These are phyloP conservation scores for Diploptera punctata DNA, from an alignment of 2,888 invertebrate genomes.

Conservation along the genomic window DNA sequence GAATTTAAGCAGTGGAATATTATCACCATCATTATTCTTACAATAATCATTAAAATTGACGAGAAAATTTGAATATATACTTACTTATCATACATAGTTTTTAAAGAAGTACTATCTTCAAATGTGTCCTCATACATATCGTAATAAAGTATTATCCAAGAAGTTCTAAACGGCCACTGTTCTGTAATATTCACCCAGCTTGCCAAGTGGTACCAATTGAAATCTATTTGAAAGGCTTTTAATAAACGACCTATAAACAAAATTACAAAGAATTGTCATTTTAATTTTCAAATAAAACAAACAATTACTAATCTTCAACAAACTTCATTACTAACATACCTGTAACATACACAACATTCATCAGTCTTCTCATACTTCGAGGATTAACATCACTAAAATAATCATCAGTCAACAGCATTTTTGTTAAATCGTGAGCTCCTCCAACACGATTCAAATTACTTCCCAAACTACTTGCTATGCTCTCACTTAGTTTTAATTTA, in stretches of 20 bases:
- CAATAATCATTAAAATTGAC: too few relatives aligned
- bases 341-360: slow-evolving; percentile 97
- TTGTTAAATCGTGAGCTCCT: slow-evolving; percentile 76
- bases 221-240: slow-evolving; percentile 98
- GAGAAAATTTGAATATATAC: too few relatives aligned
- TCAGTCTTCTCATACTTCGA: slow-evolving; percentile 91
- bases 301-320: too few relatives aligned
- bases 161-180: slow-evolving; percentile 98
- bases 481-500: slow-evolving; percentile 83
- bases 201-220: slow-evolving; percentile 97
- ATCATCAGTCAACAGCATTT: slow-evolving; percentile 93
- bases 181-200: slow-evolving; percentile 99
- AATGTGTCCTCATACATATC: slow-evolving; percentile 87
- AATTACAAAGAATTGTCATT: too few relatives aligned
- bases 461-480: slow-evolving; percentile 89
- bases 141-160: slow-evolving; percentile 96
- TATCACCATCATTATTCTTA: too few relatives aligned
- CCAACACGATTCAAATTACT: slow-evolving; percentile 82
- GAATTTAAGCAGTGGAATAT: too few relatives aligned
- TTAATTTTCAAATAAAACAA: too few relatives aligned
- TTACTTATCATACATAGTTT: slow-evolving; percentile 93
- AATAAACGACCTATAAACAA: slow-evolving; percentile 81
- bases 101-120: slow-evolving; percentile 86
- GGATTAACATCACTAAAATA: slow-evolving; percentile 99
- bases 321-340: too few relatives aligned